Evolutionary conservation across 2,797 vertebrate genomes (phyloP).

Genomic region (Lepus oiostolus): DNA sequence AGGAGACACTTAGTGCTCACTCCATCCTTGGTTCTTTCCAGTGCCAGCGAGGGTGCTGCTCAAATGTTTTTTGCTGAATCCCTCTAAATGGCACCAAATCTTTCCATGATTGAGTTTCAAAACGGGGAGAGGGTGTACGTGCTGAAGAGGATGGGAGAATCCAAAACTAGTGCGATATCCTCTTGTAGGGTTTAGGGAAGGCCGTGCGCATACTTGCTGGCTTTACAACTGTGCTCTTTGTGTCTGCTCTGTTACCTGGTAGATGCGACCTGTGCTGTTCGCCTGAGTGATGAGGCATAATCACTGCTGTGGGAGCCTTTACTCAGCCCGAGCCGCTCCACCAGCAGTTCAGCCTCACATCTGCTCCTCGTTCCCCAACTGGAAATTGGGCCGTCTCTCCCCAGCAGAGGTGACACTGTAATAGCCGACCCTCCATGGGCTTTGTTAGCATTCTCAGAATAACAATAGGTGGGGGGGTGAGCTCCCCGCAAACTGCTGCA

Average conservation of each 20-base stretch:
- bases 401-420: conserved; percentile 20
- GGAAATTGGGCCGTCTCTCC: conserved; percentile 66
- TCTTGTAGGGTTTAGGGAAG: neutral
- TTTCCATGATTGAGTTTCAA: neutral
- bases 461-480: conserved; percentile 23
- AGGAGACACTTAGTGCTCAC: neutral
- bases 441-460: conserved; percentile 60
- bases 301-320: conserved; percentile 9
- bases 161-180: neutral
- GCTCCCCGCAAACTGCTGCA: conserved; percentile 23
- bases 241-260: conserved; percentile 52
- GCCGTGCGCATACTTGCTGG: neutral
- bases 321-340: conserved; percentile 33
- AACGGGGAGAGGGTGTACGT: neutral
- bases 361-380: conserved; percentile 27
- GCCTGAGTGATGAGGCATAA: conserved; percentile 66
- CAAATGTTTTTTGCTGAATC: conserved; percentile 22
- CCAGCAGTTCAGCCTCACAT: conserved; percentile 18
- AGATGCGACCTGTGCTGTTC: neutral
- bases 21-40: neutral
- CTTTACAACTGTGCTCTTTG: conserved; percentile 14
- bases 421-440: neutral
- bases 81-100: neutral
- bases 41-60: neutral
- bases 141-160: neutral